These are phyloP conservation scores for Amblyjoppa fuscipennis DNA, from an alignment of 2,888 invertebrate genomes.

Conservation along the genomic window DNA sequence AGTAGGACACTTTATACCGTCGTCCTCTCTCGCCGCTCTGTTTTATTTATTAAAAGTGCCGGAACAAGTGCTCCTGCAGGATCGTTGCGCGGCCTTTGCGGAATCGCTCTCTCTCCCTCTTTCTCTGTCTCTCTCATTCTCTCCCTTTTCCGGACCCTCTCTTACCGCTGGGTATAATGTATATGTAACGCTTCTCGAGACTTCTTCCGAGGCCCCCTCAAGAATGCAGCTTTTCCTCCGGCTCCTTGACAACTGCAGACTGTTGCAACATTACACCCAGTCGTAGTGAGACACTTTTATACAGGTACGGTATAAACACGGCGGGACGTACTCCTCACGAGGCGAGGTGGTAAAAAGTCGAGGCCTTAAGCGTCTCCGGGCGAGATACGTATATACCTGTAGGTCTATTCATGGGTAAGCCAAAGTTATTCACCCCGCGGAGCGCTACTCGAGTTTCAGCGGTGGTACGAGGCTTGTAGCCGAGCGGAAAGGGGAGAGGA, in stretches of 20 bases:
- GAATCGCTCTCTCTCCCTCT: conserved; percentile 22
- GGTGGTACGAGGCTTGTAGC: conserved; percentile 23
- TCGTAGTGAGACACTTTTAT: conserved; percentile 36
- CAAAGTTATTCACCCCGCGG: conserved; percentile 82
- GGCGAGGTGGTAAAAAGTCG: conserved; percentile 62
- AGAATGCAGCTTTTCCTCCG: conserved; percentile 50
- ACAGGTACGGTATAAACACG: conserved; percentile 5
- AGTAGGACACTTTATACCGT: conserved; percentile 23
- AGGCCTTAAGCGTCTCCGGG: conserved; percentile 39
- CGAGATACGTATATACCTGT: conserved; percentile 52
- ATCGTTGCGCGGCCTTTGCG: conserved; percentile 42
- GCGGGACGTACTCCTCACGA: neutral
- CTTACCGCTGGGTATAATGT: conserved; percentile 5
- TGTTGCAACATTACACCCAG: conserved; percentile 51
- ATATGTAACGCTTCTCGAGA: conserved; percentile 47
- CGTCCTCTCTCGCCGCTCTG: conserved; percentile 30
- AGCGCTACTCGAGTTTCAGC: conserved; percentile 53
- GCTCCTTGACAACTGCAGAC: conserved; percentile 40
- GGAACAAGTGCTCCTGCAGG: conserved; percentile 46
- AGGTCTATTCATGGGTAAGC: conserved; percentile 77
- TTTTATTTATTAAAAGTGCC: conserved; percentile 64
- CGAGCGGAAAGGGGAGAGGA: conserved; percentile 15
- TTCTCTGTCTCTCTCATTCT: no score
- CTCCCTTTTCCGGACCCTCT: no score
- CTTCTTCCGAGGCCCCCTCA: conserved; percentile 54